Evolutionary conservation across 2,888 invertebrate genomes (phyloP), one percentile per base, ranked within the genome.

Genomic region (Lamellibrachia satsuma): DNA sequence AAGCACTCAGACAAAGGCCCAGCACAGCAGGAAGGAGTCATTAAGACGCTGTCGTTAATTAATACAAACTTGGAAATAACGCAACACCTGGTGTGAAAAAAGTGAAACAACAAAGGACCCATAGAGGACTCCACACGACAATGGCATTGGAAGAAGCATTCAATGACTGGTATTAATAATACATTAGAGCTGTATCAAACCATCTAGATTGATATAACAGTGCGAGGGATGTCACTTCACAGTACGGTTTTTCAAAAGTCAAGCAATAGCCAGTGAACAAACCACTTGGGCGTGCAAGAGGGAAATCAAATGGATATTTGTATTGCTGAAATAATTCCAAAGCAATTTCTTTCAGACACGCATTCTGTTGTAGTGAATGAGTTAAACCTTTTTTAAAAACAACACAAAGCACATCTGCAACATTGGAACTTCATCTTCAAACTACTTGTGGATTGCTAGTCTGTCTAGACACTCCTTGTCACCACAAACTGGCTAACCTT

Each of bases 81-180:
- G 75, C 75, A 75, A 75, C 75, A 75, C 75, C 75, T 75, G 75
- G 75, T 75, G 75, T 75, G 75, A 75, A 75, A 75, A 75, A 75
- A 75, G 15, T n/a, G 22, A 11, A 75, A 75, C 75, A 75, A 75
- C 75, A 75, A 75, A 75, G 75, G 75, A 15, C 22, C 39, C n/a
- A n/a, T 75, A 75, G 75, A 75, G 75, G 75, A n/a, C 75, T 75
- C 75, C 75, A 75, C 75, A n/a, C n/a, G 75, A 75, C 75, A 22
- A 22, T 22, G 75, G 75, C n/a, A n/a, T 75, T n/a, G 75, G n/a
- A 75, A 75, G 2, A n/a, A 11, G 22, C 75, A 75, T 15, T 22
- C 75, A 75, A 75, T 22, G 75, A 22, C n/a, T n/a, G n/a, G 15
- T 22, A 75, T 75, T 75, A 75, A 75, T 75, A 75, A 22, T n/a